Percentiles rank a stretch among this genome's conserved stretches.
These are phyloP conservation scores for Morbakka virulenta DNA, from an alignment of 30 jellyfish, hydroid and myxozoan species.

Conservation along the genomic window DNA sequence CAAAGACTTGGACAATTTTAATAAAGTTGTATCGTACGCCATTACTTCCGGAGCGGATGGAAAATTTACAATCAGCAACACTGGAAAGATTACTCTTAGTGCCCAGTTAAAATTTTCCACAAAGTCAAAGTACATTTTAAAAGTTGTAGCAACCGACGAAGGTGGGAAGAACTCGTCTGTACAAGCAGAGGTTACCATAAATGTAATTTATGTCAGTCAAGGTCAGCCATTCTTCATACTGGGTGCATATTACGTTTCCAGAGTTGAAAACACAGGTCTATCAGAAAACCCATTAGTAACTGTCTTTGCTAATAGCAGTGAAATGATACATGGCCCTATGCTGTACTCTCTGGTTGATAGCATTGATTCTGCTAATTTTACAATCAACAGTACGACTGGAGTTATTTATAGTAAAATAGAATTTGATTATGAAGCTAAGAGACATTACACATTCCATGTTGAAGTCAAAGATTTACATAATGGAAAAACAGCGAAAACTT, in stretches of 20 bases:
- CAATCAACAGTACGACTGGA: constrained; percentile 5
- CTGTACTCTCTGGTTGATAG: neutral
- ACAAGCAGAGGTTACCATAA: neutral
- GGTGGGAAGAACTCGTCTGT: constrained; percentile 1
- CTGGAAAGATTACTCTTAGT: constrained; percentile 17
- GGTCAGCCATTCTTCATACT: neutral
- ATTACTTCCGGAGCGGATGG: constrained; percentile 21
- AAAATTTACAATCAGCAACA: constrained; percentile 13
- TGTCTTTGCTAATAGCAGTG: constrained; percentile 25
- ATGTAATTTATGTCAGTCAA: neutral
- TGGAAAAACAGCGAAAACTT: constrained; percentile 66
- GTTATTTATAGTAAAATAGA: neutral
- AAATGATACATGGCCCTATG: neutral
- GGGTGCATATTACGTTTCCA: neutral
- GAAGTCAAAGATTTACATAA: constrained; percentile 48
- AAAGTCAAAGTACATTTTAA: neutral
- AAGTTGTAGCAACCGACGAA: constrained; percentile 19
- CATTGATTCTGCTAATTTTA: constrained; percentile 14
- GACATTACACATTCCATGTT: constrained; percentile 19
- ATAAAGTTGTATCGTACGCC: neutral
- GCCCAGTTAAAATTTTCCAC: neutral
- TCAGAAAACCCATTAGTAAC: neutral
- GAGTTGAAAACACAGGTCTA: neutral
- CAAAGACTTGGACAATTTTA: constrained; percentile 36
- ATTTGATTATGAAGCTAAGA: constrained; percentile 53